Conservation (phyloP, 1,140 invertebrate genomes). For the Neotoxoptera formosana region DNA sequence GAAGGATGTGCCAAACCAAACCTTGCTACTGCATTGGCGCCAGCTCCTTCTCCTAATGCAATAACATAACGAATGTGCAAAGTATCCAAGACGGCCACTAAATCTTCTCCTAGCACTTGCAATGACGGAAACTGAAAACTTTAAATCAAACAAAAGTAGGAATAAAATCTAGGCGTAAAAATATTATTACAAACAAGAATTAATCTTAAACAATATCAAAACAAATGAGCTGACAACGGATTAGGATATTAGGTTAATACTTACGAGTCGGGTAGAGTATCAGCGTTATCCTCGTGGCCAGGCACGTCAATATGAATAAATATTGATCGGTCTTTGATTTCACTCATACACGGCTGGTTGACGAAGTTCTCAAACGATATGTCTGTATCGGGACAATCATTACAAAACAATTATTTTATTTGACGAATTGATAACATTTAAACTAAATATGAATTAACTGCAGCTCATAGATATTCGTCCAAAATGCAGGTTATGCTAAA, state of each 20-base stretch:
- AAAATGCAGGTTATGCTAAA: too few relatives aligned
- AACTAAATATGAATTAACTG: not conserved
- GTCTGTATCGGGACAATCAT: conserved; percentile 65
- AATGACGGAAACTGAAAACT: conserved; percentile 84
- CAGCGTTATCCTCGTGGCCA: conserved; percentile 85
- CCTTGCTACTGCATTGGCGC: conserved; percentile 85
- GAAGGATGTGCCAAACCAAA: conserved; percentile 83
- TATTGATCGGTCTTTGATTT: conserved; percentile 84
- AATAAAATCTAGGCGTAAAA: not conserved
- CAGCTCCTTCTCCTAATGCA: conserved; percentile 87
- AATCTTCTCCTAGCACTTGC: conserved; percentile 83
- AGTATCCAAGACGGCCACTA: conserved; percentile 83
- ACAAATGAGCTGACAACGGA: not conserved
- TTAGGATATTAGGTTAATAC: conserved; percentile 61
- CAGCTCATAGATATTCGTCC: too few relatives aligned
- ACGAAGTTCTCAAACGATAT: conserved; percentile 79
- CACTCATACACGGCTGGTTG: conserved; percentile 80
- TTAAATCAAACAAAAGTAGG: conserved; percentile 51
- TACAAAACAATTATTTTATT: not conserved
- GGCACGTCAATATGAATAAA: conserved; percentile 90
- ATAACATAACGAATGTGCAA: conserved; percentile 81
- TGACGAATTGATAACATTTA: not conserved
- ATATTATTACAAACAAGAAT: not conserved
- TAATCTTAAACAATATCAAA: not conserved
- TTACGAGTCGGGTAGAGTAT: conserved; percentile 73